Base-by-base conservation (phyloP, 1,140 invertebrate genomes). In the Leptoteleia sp. region DNA sequence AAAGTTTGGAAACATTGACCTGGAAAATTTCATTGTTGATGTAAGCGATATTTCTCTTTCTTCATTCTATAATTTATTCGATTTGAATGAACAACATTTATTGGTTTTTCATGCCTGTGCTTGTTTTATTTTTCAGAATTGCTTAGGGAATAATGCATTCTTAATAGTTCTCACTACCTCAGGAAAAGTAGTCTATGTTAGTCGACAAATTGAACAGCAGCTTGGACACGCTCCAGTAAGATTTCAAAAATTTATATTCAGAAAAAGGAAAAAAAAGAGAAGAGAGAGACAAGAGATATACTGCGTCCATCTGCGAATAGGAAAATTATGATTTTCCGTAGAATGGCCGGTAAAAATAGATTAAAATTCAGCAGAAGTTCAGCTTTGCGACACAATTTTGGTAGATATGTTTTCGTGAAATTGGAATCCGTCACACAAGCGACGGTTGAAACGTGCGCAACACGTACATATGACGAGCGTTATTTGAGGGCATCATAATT, bases 181-280 rank as follows among this genome's bases (percentile, higher is more conserved):
- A 62, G 96, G 96, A 0, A 94, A 96, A 83, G 94, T 98, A 50
- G 92, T 98, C n/a, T 95, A 96, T 79, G 93, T 97, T 4, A 96
- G 96, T 12, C 91, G 93, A 38, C 95, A 94, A 68, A 93, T 98
- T 2, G 94, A 96, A 76, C 92, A 94, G 76, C 92, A 95, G 65
- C 90, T 98, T 42, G 95, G 96, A 37, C 95, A 97, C 85, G 92
- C 93, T 48, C 95, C 96, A 92, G 95, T 96, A 91, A 91, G 68
- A 67, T 6, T 11, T 12, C 40, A 47, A 11, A 25, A 27, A 43
- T 31, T 8, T 25, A 25, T n/a, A n/a, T n/a, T 25, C 6, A 3
- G 22, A 25, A 6, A 3, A 6, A 25, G 3, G 6, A 25, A 25
- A 25, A 25, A 6, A 25, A 25, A 25, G 22, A 29, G 27, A 4